Percentiles rank a stretch among this genome's conserved stretches.
phyloP scores from a whole-genome alignment of 2,888 invertebrate genomes.

The Lymantria monacha region DNA sequence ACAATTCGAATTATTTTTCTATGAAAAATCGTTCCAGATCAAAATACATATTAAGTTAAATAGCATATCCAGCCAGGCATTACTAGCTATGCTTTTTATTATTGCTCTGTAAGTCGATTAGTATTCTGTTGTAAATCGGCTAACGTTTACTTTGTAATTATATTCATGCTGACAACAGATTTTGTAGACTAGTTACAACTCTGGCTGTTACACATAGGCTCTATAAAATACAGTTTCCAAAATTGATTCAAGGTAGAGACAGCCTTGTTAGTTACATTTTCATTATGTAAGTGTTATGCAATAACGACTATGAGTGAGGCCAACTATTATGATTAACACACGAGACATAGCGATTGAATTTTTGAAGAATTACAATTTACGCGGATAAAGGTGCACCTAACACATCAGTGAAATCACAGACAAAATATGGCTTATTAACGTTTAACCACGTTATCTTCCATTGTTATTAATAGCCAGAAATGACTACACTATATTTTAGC shows the following conservation, averaged over 20 bases:
- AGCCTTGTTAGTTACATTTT: conserved; percentile 46
- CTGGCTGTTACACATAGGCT: conserved; percentile 38
- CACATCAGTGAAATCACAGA: conserved; percentile 69
- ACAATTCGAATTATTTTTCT: conserved; percentile 65
- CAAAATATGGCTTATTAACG: conserved; percentile 55
- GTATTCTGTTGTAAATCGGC: conserved; percentile 16
- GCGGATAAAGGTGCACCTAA: conserved; percentile 50
- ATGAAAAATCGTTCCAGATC: conserved; percentile 69
- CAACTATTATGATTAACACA: not conserved
- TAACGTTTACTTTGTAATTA: conserved; percentile 16
- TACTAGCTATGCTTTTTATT: conserved; percentile 31
- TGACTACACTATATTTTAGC: conserved; percentile 72
- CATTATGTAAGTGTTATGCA: conserved; percentile 36
- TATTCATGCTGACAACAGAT: conserved; percentile 15
- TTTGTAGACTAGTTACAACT: conserved; percentile 33
- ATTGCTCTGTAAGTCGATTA: conserved; percentile 38
- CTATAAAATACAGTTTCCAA: conserved; percentile 46
- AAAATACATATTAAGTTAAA: conserved; percentile 49
- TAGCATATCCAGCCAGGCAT: conserved; percentile 37
- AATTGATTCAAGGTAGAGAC: conserved; percentile 45
- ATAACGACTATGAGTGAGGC: conserved; percentile 36
- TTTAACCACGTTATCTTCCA: conserved; percentile 31
- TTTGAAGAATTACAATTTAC: conserved; percentile 23
- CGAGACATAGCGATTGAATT: conserved; percentile 16
- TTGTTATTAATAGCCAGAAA: conserved; percentile 59